These are phyloP conservation scores for Zingel zingel DNA, from an alignment of 2,113 vertebrate genomes.

Conservation along the genomic window DNA sequence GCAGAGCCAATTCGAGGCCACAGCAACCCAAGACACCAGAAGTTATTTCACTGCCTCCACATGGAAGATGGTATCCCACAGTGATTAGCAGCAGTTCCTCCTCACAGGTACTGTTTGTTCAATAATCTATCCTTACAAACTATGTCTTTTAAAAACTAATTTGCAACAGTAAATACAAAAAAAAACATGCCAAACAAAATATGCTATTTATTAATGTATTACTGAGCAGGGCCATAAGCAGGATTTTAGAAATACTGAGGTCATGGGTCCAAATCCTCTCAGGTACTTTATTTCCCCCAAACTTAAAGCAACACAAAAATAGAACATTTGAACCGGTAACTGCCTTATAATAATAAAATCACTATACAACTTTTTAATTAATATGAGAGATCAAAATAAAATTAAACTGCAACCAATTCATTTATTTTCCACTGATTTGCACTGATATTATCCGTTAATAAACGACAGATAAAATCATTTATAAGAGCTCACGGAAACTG, in stretches of 20 bases:
- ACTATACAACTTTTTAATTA: not conserved
- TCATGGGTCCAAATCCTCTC: not conserved
- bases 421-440: not conserved
- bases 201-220: not conserved
- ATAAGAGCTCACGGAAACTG: not conserved
- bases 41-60: constrained; percentile 24
- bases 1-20: constrained; percentile 35
- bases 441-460: constrained; percentile 7
- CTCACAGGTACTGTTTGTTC: constrained; percentile 14
- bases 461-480: not conserved
- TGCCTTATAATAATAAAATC: not conserved
- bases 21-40: not conserved
- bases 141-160: not conserved
- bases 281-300: not conserved
- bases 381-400: not conserved
- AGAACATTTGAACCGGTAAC: not conserved
- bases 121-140: constrained; percentile 12
- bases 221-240: not conserved
- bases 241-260: not conserved
- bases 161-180: not conserved
- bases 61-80: constrained; percentile 8
- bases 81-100: constrained; percentile 14
- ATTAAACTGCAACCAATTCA: not conserved
- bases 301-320: not conserved
- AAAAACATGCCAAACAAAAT: not conserved